A percentile compares a stretch with the other conserved stretches of the same genome.
Conservation (phyloP, 2,113 vertebrate genomes). For the Perca schrenkii region DNA sequence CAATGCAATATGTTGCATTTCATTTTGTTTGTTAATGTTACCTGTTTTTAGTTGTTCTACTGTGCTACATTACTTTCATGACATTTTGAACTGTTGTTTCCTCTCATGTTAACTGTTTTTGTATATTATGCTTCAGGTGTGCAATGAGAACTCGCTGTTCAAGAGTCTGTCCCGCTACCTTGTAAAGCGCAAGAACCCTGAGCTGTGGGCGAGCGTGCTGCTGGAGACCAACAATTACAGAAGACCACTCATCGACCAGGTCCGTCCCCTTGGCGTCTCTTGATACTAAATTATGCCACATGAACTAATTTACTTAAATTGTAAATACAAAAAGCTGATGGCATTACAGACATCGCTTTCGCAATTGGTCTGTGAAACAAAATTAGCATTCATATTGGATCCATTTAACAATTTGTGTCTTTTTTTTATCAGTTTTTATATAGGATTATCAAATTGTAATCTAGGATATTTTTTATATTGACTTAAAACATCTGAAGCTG, state of each 20-base stretch:
- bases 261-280: slow-evolving; percentile 48
- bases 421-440: background rate
- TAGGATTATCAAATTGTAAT: background rate
- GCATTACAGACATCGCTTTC: background rate
- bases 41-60: background rate
- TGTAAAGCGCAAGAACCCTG: slow-evolving; percentile 96
- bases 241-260: slow-evolving; percentile 97
- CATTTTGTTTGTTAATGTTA: background rate
- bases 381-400: background rate
- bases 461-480: background rate
- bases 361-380: background rate
- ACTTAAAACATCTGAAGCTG: background rate
- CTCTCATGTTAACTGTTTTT: background rate
- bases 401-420: background rate
- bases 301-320: background rate
- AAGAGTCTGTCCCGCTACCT: slow-evolving; percentile 98
- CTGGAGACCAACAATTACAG: slow-evolving; percentile 97
- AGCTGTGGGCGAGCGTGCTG: slow-evolving; percentile 96
- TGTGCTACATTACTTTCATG: background rate
- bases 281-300: background rate
- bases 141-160: slow-evolving; percentile 99
- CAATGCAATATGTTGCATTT: background rate
- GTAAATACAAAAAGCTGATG: background rate
- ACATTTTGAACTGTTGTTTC: background rate
- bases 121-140: slow-evolving; percentile 85